Evolutionary conservation across 53 echinoderm and acorn worm genomes (phyloP).

Genomic region (Hippasteria phrygiana): DNA sequence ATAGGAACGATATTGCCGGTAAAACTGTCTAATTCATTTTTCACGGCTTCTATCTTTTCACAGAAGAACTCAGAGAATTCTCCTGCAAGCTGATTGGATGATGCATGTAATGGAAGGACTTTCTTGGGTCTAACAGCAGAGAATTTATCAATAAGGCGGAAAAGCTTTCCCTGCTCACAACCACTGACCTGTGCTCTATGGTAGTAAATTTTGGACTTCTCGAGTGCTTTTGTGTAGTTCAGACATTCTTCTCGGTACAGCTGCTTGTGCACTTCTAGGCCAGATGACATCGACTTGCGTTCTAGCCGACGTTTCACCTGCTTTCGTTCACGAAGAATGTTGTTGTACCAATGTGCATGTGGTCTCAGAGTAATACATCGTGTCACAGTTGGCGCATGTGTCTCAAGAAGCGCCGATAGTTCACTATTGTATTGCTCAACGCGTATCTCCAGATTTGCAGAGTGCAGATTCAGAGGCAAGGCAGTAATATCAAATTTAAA

Average conservation of each 20-base stretch:
- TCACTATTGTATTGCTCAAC: constrained; percentile 51
- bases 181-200: constrained; percentile 16
- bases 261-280: constrained; percentile 67
- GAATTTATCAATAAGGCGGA: constrained; percentile 32
- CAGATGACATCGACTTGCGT: constrained; percentile 48
- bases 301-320: constrained; percentile 46
- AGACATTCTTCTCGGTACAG: constrained; percentile 43
- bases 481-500: constrained; percentile 41
- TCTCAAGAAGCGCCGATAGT: constrained; percentile 34
- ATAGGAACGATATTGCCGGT: not conserved
- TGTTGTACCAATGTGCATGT: constrained; percentile 56
- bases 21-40: no score
- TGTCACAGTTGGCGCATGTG: constrained; percentile 54
- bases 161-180: constrained; percentile 35
- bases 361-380: constrained; percentile 53
- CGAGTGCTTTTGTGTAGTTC: constrained; percentile 8
- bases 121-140: constrained; percentile 5
- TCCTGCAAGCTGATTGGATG: constrained; percentile 16
- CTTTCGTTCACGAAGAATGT: constrained; percentile 48
- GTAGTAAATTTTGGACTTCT: constrained; percentile 48
- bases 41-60: no score
- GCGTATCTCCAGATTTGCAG: not conserved
- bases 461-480: not conserved
- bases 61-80: constrained; percentile 46
- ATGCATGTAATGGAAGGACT: constrained; percentile 28